Conservation (phyloP, 2,797 vertebrate species). For the Pangasius krempfi region DNA sequence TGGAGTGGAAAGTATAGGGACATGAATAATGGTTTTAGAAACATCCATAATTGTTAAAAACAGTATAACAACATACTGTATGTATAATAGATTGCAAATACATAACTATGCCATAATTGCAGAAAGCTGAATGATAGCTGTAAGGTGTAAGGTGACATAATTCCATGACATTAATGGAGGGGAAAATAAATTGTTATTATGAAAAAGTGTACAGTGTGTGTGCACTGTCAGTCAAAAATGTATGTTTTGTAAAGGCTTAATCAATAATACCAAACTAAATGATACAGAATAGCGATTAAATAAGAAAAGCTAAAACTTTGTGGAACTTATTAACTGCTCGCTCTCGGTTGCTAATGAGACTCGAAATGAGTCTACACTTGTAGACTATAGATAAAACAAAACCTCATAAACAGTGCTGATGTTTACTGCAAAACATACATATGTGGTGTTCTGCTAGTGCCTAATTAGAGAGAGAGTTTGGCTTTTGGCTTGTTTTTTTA, state of each 20-base stretch:
- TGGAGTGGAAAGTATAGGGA: neutral
- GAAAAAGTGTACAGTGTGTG: neutral
- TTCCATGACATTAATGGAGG: neutral
- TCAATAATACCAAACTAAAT: neutral
- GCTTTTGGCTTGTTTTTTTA: neutral
- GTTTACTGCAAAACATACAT: neutral
- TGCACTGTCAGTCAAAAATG: neutral
- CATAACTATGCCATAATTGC: neutral
- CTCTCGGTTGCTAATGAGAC: neutral
- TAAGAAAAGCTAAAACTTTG: neutral
- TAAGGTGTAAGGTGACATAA: neutral
- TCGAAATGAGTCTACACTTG: neutral
- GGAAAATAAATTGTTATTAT: neutral
- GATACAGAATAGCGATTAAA: neutral
- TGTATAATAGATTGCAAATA: neutral
- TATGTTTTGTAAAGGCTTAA: neutral
- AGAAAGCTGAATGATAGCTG: neutral
- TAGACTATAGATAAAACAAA: neutral
- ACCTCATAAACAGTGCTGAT: neutral
- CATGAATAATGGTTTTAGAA: neutral
- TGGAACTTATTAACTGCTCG: neutral
- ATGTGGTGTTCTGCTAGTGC: neutral
- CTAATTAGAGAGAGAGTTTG: neutral
- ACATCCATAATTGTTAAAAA: neutral
- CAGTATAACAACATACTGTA: neutral